These are phyloP conservation scores for Siphamia tubifer DNA, from an alignment of 2,113 vertebrate species.

Conservation along the genomic window DNA sequence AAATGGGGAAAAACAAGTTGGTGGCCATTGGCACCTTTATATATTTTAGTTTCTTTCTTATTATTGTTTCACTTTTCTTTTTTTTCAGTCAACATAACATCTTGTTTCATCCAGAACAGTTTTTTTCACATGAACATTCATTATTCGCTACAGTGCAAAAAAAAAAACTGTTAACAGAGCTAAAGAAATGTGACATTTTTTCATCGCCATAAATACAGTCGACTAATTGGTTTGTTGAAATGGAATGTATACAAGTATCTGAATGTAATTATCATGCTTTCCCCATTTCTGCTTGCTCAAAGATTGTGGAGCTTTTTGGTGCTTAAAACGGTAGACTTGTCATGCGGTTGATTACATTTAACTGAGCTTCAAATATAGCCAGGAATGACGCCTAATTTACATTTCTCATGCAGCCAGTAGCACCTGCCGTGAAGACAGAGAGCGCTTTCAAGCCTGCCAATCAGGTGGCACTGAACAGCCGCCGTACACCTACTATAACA, in stretches of 20 bases:
- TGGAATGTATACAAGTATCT: slow-evolving; percentile 67
- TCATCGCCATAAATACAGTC: too few relatives aligned
- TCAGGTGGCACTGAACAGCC: slow-evolving; percentile 5
- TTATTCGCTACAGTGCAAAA: background rate
- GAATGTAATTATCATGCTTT: slow-evolving; percentile 65
- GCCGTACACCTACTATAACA: background rate
- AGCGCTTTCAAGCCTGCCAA: slow-evolving; percentile 53
- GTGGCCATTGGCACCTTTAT: background rate
- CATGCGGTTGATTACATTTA: background rate
- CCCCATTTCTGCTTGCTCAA: slow-evolving; percentile 49
- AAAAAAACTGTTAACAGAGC: background rate
- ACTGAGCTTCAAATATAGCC: background rate
- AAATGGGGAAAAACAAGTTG: slow-evolving; percentile 29
- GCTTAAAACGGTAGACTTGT: slow-evolving; percentile 21
- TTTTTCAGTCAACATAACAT: background rate
- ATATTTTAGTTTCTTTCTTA: too few relatives aligned
- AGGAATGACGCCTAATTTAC: background rate
- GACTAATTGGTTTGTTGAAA: slow-evolving; percentile 14
- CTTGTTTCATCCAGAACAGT: background rate
- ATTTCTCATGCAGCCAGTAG: slow-evolving; percentile 56
- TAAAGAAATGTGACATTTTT: background rate
- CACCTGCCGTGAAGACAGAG: slow-evolving; percentile 35
- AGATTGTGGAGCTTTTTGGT: slow-evolving; percentile 59
- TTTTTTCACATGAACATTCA: background rate
- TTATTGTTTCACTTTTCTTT: too few relatives aligned